Percentiles rank a stretch among this genome's conserved stretches.
Evolutionary conservation across 2,888 invertebrate species (phyloP).

Genomic region (Drosophila lutescens): DNA sequence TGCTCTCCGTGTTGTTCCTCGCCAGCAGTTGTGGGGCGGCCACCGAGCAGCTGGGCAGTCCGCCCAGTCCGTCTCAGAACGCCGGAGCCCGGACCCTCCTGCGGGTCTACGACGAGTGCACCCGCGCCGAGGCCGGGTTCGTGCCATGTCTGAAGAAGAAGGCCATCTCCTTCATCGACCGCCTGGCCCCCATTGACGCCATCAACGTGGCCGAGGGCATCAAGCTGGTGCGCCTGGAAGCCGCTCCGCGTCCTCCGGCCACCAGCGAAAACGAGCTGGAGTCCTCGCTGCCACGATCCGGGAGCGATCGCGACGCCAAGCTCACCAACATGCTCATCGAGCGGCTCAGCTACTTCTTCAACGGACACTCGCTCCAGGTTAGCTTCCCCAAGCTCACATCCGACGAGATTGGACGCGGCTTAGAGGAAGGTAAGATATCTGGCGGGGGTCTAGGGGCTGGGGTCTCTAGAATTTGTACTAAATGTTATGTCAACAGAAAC

Average conservation of each 20-base stretch:
- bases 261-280: constrained; percentile 89
- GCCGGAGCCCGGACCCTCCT: constrained; percentile 88
- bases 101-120: constrained; percentile 92
- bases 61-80: constrained; percentile 79
- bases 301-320: constrained; percentile 88
- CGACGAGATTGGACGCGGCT: constrained; percentile 88
- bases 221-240: constrained; percentile 86
- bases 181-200: constrained; percentile 89
- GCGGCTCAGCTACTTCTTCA: constrained; percentile 89
- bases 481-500: too few species aligned
- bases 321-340: constrained; percentile 89
- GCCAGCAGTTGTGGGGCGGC: constrained; percentile 63
- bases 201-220: constrained; percentile 88
- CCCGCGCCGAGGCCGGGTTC: constrained; percentile 88
- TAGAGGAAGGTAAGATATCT: constrained; percentile 89
- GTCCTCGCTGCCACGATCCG: constrained; percentile 87
- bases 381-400: constrained; percentile 90
- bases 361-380: constrained; percentile 90
- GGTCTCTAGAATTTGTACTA: too few species aligned
- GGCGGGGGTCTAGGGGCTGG: too few species aligned
- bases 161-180: constrained; percentile 91
- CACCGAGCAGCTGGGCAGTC: constrained; percentile 77
- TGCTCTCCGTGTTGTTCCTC: constrained; percentile 57
- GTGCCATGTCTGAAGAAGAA: constrained; percentile 92
- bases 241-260: constrained; percentile 84